Percentiles rank a stretch among this genome's conserved stretches.
phyloP scores from a whole-genome alignment of 2,888 invertebrate genomes.

The Alloplasta piceator region DNA sequence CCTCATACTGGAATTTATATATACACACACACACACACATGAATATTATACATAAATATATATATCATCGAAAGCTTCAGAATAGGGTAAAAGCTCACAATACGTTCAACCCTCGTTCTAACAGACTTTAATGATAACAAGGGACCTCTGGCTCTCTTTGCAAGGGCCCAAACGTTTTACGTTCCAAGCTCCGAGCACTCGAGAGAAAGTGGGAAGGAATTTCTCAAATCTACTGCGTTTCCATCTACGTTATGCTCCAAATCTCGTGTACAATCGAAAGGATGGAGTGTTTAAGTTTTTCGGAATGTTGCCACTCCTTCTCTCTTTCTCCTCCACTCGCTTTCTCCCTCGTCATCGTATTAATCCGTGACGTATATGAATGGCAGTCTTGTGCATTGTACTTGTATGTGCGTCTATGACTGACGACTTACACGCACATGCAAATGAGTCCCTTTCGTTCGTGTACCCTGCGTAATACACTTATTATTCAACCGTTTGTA shows the following conservation, averaged over 20 bases:
- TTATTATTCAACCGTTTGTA: conserved; percentile 39
- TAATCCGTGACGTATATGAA: conserved; percentile 45
- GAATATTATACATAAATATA: conserved; percentile 10
- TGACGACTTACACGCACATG: conserved; percentile 16
- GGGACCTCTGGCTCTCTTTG: conserved; percentile 62
- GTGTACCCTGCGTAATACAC: conserved; percentile 34
- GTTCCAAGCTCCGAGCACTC: conserved; percentile 54
- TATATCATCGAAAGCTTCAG: conserved; percentile 44
- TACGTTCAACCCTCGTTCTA: conserved; percentile 77
- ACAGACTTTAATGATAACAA: conserved; percentile 79
- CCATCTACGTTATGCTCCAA: conserved; percentile 38
- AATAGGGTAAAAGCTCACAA: conserved; percentile 68
- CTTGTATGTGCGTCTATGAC: conserved; percentile 4
- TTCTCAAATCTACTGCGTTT: not conserved
- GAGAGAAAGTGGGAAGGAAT: conserved; percentile 30
- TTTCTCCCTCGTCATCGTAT: conserved; percentile 33
- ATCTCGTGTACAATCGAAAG: conserved; percentile 12
- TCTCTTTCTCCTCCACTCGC: conserved; percentile 11
- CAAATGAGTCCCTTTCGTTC: conserved; percentile 33
- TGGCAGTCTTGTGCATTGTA: not conserved
- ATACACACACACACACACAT: conserved; percentile 15
- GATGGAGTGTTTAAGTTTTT: conserved; percentile 34
- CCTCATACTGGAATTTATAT: conserved; percentile 29
- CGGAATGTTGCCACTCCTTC: conserved; percentile 18
- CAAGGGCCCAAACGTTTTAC: conserved; percentile 71